A percentile compares a stretch with the other conserved stretches of the same genome.
phyloP scores from a whole-genome alignment of 2,888 invertebrate genomes.

The Camponotus fellah region DNA sequence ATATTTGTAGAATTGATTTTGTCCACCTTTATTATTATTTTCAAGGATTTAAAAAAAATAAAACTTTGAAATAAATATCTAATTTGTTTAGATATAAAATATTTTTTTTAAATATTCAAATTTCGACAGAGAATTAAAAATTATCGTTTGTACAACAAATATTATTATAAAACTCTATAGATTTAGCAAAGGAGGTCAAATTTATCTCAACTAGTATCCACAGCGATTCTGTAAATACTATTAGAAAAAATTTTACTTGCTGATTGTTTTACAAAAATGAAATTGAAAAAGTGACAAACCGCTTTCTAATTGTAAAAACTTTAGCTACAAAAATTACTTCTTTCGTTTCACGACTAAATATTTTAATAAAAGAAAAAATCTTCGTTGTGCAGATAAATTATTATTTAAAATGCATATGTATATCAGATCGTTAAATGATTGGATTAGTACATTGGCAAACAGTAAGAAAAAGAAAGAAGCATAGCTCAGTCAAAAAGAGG shows the following conservation, averaged over 20 bases:
- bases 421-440: constrained; percentile 69
- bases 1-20: background rate
- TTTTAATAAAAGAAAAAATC: constrained; percentile 10
- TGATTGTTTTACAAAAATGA: background rate
- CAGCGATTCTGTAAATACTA: background rate
- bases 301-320: background rate
- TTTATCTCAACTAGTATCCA: background rate
- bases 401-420: constrained; percentile 74
- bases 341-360: constrained; percentile 48
- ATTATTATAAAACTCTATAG: background rate
- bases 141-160: background rate
- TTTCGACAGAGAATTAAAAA: background rate
- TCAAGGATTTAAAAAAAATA: background rate
- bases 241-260: background rate
- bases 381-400: constrained; percentile 58
- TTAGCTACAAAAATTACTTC: constrained; percentile 56
- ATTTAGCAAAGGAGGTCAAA: background rate
- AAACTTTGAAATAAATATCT: background rate
- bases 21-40: background rate
- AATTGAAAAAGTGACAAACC: background rate
- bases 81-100: background rate
- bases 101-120: background rate
- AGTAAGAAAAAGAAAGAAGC: too few relatives aligned
- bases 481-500: background rate
- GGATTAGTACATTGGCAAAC: constrained; percentile 64